Evolutionary conservation across 2,888 invertebrate species (phyloP).

Genomic region (Tipula lateralis): DNA sequence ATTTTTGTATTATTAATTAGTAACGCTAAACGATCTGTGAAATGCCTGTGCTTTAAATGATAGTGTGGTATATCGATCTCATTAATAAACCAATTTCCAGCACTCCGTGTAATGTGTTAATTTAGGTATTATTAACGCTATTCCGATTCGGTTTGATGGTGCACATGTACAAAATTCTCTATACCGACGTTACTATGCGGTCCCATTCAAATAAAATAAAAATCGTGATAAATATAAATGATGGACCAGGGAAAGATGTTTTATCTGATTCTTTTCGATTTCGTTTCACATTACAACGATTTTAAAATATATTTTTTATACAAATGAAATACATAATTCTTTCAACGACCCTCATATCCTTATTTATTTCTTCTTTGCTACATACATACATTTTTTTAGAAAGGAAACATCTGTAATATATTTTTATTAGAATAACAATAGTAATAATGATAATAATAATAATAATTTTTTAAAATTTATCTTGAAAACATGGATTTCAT

Average conservation of each 20-base stretch:
- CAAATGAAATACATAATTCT: not conserved
- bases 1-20: not conserved
- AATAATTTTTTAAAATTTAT: constrained; percentile 13
- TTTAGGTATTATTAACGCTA: not conserved
- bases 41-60: not conserved
- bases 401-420: constrained; percentile 24
- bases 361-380: not conserved
- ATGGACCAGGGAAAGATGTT: not conserved
- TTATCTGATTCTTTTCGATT: not conserved
- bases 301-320: not conserved
- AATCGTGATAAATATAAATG: constrained; percentile 11
- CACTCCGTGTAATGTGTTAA: not conserved
- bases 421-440: constrained; percentile 19
- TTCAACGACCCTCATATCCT: constrained; percentile 11
- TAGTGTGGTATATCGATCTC: not conserved
- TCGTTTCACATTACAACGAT: not conserved
- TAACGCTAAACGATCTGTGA: not conserved
- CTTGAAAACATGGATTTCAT: not conserved
- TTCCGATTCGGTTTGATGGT: not conserved
- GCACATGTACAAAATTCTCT: not conserved
- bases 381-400: not conserved
- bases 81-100: not conserved
- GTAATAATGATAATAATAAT: not conserved
- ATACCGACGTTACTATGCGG: not conserved
- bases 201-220: not conserved